Evolutionary conservation across 2,888 invertebrate species (phyloP), one percentile per base, ranked within the genome.

Genomic region (Salticus scenicus): DNA sequence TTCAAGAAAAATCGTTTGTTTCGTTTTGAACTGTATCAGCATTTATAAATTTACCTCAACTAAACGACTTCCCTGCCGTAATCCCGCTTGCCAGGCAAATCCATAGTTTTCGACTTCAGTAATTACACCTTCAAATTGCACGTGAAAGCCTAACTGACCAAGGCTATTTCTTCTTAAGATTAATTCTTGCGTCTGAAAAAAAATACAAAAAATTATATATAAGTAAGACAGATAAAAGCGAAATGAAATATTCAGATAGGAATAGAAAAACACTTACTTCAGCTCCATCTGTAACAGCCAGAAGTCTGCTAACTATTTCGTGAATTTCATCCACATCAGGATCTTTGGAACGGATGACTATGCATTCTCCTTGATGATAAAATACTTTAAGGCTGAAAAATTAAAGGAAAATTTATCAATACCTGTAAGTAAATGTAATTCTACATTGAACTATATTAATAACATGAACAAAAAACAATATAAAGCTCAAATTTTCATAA

Each of bases 311-410:
- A 90, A 96, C 94, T 84, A 98, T 94, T 91, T 96, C 96, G 91
- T 94, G 93, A 82, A 92, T 89, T 89, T 95, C 95, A 2, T 94
- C 94, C 87, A 93, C 93, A 41, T 90, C 90, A 66, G 93, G 93
- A 89, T 95, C 94, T 80, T 94, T 93, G 90, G 95, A 94, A 89
- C 95, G 94, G 87, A 97, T 93, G 5, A 96, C 95, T 89, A 97
- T 94, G 91, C 97, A 96, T 92, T 98, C 98, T 1, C 98, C 97
- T 91, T 97, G 96, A 91, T 98, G 97, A 92, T 97, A 96, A 92
- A 96, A 98, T 85, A 97, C 92, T 86, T 96, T 93, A 85, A 96
- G 73, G 71, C 88, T 88, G 37, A 14, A 51, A 66, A 24, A 66
- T n/a, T n/a, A n/a, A 37, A 37, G 37, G 37, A 37, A 37, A 10